Base-by-base conservation (phyloP, 2,888 invertebrate species). In the Tipula unca region DNA sequence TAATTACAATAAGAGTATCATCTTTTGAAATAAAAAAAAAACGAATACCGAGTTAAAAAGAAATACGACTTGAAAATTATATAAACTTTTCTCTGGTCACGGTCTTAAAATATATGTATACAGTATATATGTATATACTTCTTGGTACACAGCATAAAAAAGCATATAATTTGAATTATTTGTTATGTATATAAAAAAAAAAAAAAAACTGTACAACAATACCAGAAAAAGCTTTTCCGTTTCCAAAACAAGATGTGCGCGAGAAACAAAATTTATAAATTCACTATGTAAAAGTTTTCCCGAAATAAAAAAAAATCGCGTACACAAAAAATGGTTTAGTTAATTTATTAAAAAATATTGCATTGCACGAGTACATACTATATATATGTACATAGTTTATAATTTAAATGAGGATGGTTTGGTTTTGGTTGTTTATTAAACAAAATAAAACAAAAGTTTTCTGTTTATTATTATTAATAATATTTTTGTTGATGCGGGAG, bases 1-100 rank as follows among this genome's bases (percentile, higher is more conserved):
- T 69, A 69, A 69, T 69, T 69, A 69, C 69, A 69, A 69, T 69
- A 69, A 69, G 69, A 69, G 69, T 69, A 69, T 69, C 69, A 69
- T 69, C 25, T 69, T 69, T 17, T 48, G 17, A 48, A 17, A 25
- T 2, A 25, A 69, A 69, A 48, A n/a, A 17, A 48, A 48, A n/a
- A 10, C n/a, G n/a, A n/a, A 25, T 69, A 69, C 25, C n/a, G 25
- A 69, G 69, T 69, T 69, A 69, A 69, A 69, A 69, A 3, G 69
- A 69, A 69, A 69, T 69, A 69, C 69, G 69, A 69, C 25, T 69
- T 25, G 69, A 69, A 69, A 25, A 69, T 69, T 69, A 25, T 69
- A 69, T 25, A 69, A 69, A 69, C 69, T 69, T 69, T 69, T 25
- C 69, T 13, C 69, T 69, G 69, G 69, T 69, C 69, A 69, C 69